phyloP scores from a whole-genome alignment of 1,140 invertebrate species.

The Drosophila lacteicornis region DNA sequence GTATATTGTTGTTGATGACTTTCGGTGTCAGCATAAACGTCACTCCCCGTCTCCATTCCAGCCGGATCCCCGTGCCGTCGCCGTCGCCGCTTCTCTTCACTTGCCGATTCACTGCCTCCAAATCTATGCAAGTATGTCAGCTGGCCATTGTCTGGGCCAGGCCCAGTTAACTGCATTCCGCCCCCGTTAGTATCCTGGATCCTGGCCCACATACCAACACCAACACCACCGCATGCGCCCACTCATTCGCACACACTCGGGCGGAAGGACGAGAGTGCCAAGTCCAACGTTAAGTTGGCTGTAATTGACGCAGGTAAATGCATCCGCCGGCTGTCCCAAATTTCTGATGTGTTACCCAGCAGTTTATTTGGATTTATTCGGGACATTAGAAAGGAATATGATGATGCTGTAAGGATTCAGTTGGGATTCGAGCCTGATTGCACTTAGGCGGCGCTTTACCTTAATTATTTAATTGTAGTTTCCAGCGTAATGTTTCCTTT shows the following conservation, averaged over 20 bases:
- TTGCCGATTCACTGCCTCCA: constrained; percentile 20
- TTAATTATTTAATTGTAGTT: constrained; percentile 5
- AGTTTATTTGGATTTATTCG: constrained; percentile 25
- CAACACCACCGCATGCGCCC: background rate
- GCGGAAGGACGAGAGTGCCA: constrained; percentile 28
- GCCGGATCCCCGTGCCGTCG: background rate
- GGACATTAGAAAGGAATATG: background rate
- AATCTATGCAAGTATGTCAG: constrained; percentile 65
- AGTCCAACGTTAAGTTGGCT: constrained; percentile 51
- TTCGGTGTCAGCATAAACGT: constrained; percentile 78
- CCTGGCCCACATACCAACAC: background rate
- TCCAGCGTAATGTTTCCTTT: background rate
- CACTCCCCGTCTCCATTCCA: constrained; percentile 31
- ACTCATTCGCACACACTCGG: background rate
- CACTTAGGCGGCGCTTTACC: constrained; percentile 3
- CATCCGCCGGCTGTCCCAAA: constrained; percentile 6
- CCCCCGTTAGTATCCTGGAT: constrained; percentile 1
- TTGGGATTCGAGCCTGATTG: background rate
- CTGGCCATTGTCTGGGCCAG: constrained; percentile 56
- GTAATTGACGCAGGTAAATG: constrained; percentile 49
- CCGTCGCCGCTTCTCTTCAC: background rate
- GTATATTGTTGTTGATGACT: constrained; percentile 65
- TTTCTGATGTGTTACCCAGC: background rate
- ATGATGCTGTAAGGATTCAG: background rate
- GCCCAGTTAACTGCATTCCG: constrained; percentile 39